Evolutionary conservation across 1,140 invertebrate species (phyloP), one percentile per base, ranked within the genome.

Genomic region (Drosophila azteca): DNA sequence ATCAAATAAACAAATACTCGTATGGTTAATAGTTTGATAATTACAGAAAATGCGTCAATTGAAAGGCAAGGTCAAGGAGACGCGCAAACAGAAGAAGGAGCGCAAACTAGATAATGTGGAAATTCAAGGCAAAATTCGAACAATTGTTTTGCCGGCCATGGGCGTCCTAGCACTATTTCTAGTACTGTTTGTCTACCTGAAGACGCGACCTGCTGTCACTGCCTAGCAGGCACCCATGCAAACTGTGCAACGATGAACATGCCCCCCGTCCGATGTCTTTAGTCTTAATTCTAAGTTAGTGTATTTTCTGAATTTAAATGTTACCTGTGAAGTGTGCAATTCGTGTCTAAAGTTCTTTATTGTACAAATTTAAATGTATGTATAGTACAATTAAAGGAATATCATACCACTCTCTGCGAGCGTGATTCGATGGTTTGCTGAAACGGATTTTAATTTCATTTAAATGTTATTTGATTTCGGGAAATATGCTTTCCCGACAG

Each of bases 61-160:
- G 4, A 91, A 91, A 35, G 90, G 90, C 7, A 91, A 91, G 31
- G 90, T 91, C 8, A 91, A 91, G 60, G 90, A 91, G 52, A 91
- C 90, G 9, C 80, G 90, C 6, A 91, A 91, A 54, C 90, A 91
- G 53, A 81, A 82, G 20, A 90, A 91, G 65, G 90, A 91, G 64
- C 90, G 90, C n/a, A 91, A 90, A 60, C 46, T 90, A 62, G 90
- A 91, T 45, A 91, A 91, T 31, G 29, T 77, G 13, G 67, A 78
- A 24, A 91, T 71, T 39, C 90, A 91, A 39, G 76, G 70, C 8
- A 83, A 91, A 60, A 84, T 91, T 11, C 77, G 70, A 46, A 91
- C 90, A 0, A 49, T 91, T 52, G 90, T 91, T n/a, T 51, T 91
- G 20, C 90, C 90, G 20, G 78, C 87, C 5, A 55, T 91, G 29